phyloP scores from a whole-genome alignment of 1,140 invertebrate genomes.

The Vollenhovia emeryi region DNA sequence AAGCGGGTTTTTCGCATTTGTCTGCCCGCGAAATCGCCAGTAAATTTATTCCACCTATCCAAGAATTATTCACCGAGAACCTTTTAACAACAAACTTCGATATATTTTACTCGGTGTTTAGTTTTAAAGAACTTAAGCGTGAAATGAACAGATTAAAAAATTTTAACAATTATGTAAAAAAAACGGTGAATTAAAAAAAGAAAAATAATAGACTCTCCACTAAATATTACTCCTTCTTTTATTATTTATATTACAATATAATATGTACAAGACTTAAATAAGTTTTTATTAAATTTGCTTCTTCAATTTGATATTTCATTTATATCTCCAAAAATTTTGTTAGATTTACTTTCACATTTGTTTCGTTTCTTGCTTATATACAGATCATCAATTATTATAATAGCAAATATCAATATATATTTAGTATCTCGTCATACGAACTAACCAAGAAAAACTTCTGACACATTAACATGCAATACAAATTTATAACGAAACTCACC shows the following conservation, averaged over 20 bases:
- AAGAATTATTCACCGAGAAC: background rate
- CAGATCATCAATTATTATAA: background rate
- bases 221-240: background rate
- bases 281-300: background rate
- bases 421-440: background rate
- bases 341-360: background rate
- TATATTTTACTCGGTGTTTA: too few species aligned
- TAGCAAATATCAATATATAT: background rate
- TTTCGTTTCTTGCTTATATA: background rate
- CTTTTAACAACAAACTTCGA: background rate
- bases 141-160: background rate
- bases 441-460: background rate
- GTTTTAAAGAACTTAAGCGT: background rate
- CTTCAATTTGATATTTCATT: background rate
- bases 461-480: background rate
- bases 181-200: background rate
- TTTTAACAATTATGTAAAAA: background rate
- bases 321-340: background rate
- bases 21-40: background rate
- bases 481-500: conserved; percentile 76
- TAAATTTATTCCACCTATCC: background rate
- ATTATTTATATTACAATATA: background rate
- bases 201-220: background rate
- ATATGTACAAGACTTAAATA: background rate
- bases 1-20: background rate